These are phyloP conservation scores for Acridotheres tristis DNA, from an alignment of 2,797 vertebrate species.

Conservation along the genomic window DNA sequence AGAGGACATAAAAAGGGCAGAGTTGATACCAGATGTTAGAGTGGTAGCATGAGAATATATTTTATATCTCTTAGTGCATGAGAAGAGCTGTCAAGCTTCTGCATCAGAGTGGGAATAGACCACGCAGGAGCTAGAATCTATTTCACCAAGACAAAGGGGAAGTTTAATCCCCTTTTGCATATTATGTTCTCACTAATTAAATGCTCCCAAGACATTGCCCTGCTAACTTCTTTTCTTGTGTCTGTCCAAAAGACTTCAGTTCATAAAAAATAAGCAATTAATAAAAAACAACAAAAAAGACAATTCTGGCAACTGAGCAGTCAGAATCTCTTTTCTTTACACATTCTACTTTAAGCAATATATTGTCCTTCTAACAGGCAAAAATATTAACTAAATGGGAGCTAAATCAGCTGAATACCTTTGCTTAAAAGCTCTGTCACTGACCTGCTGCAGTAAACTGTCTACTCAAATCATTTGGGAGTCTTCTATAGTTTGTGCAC, in stretches of 20 bases:
- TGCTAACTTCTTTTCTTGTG: neutral
- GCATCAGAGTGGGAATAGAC: neutral
- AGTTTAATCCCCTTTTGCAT: neutral
- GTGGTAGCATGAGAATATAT: neutral
- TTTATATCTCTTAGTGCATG: neutral
- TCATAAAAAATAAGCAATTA: neutral
- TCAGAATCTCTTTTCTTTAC: neutral
- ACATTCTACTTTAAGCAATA: neutral
- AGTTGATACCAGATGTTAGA: neutral
- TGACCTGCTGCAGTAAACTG: neutral
- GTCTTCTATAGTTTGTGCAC: neutral
- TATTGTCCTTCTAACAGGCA: neutral
- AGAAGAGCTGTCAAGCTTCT: neutral
- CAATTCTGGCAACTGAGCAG: neutral
- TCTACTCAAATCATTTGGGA: neutral
- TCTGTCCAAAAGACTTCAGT: neutral
- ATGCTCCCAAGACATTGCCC: neutral
- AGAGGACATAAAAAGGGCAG: neutral
- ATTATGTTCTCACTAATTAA: slow-evolving; percentile 1
- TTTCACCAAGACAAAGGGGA: neutral
- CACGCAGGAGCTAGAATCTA: neutral
- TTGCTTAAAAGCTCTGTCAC: neutral
- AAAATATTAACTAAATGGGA: neutral
- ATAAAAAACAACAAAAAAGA: neutral
- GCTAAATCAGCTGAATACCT: neutral